phyloP scores from a whole-genome alignment of 1,140 invertebrate genomes.

The Semibalanus balanoides region DNA sequence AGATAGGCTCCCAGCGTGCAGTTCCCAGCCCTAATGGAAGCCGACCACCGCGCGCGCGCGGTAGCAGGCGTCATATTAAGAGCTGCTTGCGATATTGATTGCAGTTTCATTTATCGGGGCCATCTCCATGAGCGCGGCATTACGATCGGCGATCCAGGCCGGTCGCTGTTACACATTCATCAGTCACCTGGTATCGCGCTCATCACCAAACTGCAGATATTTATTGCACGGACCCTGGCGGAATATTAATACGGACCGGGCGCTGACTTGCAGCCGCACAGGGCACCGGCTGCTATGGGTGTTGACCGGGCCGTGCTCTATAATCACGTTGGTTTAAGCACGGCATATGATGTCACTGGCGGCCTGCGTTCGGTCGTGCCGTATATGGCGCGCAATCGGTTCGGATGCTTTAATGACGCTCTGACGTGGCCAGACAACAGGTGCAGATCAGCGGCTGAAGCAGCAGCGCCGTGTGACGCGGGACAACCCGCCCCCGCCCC shows the following conservation, averaged over 20 bases:
- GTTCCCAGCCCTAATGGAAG: background rate
- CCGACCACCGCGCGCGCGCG: background rate
- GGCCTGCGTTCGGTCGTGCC: background rate
- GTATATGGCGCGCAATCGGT: background rate
- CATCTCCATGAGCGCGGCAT: background rate
- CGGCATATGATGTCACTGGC: constrained; percentile 1
- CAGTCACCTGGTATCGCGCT: background rate
- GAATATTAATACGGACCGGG: background rate
- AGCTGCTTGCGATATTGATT: background rate
- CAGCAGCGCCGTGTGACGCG: too few species aligned
- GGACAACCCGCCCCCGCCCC: too few species aligned
- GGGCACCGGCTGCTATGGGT: background rate
- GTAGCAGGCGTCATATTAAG: background rate
- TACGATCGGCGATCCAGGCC: too few species aligned
- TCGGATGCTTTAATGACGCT: background rate
- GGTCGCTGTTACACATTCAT: background rate
- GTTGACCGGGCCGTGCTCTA: background rate
- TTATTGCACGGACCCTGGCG: background rate
- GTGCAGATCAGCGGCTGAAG: background rate
- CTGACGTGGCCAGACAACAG: background rate
- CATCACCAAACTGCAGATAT: background rate
- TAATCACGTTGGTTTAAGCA: constrained; percentile 2
- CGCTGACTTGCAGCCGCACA: background rate
- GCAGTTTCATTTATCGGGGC: background rate
- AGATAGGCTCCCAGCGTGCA: background rate